Percentiles rank a stretch among this genome's conserved stretches.
Conservation (phyloP, 2,888 invertebrate species). For the Therioaphis trifolii region DNA sequence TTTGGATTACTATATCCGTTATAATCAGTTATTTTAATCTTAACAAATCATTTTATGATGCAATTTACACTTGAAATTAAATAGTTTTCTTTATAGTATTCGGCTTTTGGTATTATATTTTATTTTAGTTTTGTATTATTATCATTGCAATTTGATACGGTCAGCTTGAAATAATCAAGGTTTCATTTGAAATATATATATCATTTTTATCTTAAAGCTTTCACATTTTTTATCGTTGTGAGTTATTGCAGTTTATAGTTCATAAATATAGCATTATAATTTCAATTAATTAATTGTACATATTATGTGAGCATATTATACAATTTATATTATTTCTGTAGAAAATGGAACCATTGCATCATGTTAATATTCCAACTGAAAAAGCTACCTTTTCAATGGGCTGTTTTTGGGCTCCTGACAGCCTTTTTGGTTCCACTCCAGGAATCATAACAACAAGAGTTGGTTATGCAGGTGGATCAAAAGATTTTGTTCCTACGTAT, state of each 20-base stretch:
- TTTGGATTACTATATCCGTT: background rate
- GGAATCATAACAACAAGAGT: conserved; percentile 91
- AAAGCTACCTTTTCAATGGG: conserved; percentile 93
- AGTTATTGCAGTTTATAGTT: background rate
- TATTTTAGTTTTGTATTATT: background rate
- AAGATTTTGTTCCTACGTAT: conserved; percentile 82
- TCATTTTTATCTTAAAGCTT: background rate
- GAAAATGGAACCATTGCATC: conserved; percentile 71
- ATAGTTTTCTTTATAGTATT: conserved; percentile 4
- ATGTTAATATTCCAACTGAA: conserved; percentile 75
- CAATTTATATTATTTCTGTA: conserved; percentile 26
- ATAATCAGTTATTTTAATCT: conserved; percentile 32
- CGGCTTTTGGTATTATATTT: background rate
- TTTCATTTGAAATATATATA: background rate
- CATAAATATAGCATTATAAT: background rate
- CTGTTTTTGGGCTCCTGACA: conserved; percentile 93
- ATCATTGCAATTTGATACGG: conserved; percentile 7
- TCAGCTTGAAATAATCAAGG: background rate
- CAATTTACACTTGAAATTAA: conserved; percentile 25
- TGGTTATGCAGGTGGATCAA: conserved; percentile 89
- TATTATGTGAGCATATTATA: background rate
- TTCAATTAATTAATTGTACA: background rate
- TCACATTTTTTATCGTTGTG: background rate
- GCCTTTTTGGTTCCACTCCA: conserved; percentile 79
- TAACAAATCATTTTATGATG: conserved; percentile 7